Base-by-base conservation (phyloP, 2,113 vertebrate species). In the Eulemur macaco region DNA sequence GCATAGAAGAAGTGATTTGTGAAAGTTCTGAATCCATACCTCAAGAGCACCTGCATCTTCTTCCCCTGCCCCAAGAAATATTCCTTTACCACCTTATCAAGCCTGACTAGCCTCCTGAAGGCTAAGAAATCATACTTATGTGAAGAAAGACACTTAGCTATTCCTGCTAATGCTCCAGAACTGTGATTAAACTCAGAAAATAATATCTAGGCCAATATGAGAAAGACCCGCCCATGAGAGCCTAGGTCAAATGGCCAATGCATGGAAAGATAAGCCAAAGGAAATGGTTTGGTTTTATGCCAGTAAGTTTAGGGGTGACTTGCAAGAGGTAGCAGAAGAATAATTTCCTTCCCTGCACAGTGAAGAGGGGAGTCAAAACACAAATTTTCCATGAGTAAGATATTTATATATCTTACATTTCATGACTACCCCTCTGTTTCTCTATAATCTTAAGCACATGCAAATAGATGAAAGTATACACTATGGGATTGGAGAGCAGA, bases 61-160 rank as follows among this genome's bases (percentile, higher is more conserved):
- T 60, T 1, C 2, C 2, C 0, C 50, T 31, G 34, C 4, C 39
- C 0, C 50, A n/a, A 52, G 9, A 92, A 78, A 2, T 2, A 17
- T 15, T 63, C 1, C 4, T 78, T 11, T 1, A 37, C 1, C 0
- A 2, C 1, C 4, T 11, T 9, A 74, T 39, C n/a, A 84, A 77
- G 3, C 0, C 39, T 83, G 21, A 29, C 3, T 42, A 71, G 9
- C 9, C 1, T 37, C 21, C 27, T 81, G 31, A 31, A 78, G 34
- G 13, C 15, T 39, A 66, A 37, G 3, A 27, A 10, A 5, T 63
- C 21, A 34, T 8, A 60, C 1, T 69, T 2, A 8, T 10, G 4
- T 64, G 20, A 42, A 89, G 31, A 52, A 6, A 52, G 12, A 3
- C 18, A 66, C 6, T 31, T 29, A 37, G 8, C 9, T 80, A 14